Evolutionary conservation across 1,140 invertebrate species (phyloP), one percentile per base, ranked within the genome.

Genomic region (Lepidostoma basale): DNA sequence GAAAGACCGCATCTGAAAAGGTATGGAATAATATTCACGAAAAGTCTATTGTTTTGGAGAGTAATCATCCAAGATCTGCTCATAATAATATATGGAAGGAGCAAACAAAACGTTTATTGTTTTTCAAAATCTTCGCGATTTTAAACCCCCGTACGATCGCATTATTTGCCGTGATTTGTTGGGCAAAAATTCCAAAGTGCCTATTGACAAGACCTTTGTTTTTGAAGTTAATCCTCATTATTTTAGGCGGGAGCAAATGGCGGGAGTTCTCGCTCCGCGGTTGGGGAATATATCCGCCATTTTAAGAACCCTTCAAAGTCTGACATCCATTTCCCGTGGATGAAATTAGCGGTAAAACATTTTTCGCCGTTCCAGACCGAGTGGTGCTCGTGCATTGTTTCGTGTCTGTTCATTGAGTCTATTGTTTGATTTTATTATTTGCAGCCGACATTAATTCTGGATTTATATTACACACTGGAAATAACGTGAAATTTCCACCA

Each of bases 171-270:
- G 30, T 49, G 64, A 47, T 67, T 67, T 67, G 49, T 59, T 67
- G 59, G 14, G 25, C 45, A 62, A 68, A 68, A 68, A 67, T 56
- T 67, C 39, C 39, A 49, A 39, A 67, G 58, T 60, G 58, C 54
- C 56, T 60, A 67, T 67, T 67, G 66, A 67, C 66, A 63, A 69
- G 67, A 49, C 62, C 62, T 69, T 69, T 69, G 68, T 69, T 69
- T 23, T 68, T 45, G 68, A 64, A 65, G 62, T 59, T 59, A 65
- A 65, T 59, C 68, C 68, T 65, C 68, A 69, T 69, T 65, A 65
- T 59, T 69, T 65, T 33, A 33, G 52, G 58, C 56, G 26, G 56
- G 36, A 49, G 36, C 28, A 60, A 60, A 60, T 60, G 9, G 36
- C 22, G 56, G 25, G 56, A 42, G 23, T 42, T 23, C 12, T 33